Percentiles rank a stretch among this genome's conserved stretches.
These are phyloP conservation scores for Hetaerina titia DNA, from an alignment of 2,888 invertebrate species.

Conservation along the genomic window DNA sequence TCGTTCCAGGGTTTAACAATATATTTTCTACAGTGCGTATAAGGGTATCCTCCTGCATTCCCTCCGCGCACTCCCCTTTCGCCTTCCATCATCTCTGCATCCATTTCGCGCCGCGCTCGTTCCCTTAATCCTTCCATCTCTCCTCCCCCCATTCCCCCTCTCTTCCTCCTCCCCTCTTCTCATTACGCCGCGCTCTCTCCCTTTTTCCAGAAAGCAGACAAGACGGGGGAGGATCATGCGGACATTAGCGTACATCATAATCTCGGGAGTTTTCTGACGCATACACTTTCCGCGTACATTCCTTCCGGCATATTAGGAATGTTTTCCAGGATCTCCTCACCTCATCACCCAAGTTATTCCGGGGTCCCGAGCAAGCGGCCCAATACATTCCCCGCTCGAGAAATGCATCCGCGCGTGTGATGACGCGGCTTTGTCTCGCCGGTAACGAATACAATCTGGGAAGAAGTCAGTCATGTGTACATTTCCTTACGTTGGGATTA, in stretches of 20 bases:
- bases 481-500: too few relatives aligned
- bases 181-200: not conserved
- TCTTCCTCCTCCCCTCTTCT: not conserved
- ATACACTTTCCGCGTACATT: not conserved
- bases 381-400: not conserved
- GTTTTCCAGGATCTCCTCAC: not conserved
- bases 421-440: not conserved
- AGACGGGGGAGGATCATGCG: not conserved
- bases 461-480: too few relatives aligned
- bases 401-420: not conserved
- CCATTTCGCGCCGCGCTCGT: not conserved
- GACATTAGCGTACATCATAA: not conserved
- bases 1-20: too few relatives aligned
- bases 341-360: not conserved
- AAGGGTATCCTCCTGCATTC: constrained; percentile 29
- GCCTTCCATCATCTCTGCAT: not conserved
- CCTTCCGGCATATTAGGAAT: not conserved
- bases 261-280: not conserved
- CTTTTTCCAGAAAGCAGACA: not conserved
- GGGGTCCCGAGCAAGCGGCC: not conserved
- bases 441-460: not conserved
- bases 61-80: not conserved
- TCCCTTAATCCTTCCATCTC: not conserved
- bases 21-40: too few relatives aligned
- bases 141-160: not conserved